A percentile compares a stretch with the other conserved stretches of the same genome.
Conservation (phyloP, 2,113 vertebrate genomes). For the Ibidorhyncha struthersii region DNA sequence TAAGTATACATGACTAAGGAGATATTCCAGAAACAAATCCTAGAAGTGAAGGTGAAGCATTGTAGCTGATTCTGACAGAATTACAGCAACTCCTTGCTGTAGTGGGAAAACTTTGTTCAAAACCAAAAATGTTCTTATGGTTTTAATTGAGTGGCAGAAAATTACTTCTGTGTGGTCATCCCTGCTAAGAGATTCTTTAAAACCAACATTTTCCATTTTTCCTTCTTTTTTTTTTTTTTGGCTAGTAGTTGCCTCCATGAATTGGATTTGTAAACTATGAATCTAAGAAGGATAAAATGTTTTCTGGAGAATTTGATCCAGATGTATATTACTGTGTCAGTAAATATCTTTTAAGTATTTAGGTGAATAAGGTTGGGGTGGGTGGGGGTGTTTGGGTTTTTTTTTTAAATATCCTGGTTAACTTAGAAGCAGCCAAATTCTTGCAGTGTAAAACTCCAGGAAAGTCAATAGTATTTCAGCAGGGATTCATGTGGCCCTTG, state of each 20-base stretch:
- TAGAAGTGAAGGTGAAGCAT: background rate
- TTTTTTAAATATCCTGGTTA: background rate
- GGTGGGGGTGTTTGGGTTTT: background rate
- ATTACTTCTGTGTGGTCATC: slow-evolving; percentile 22
- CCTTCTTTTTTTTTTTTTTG: slow-evolving; percentile 7
- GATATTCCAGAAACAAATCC: background rate
- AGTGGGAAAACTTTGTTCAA: slow-evolving; percentile 5
- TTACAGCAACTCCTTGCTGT: background rate
- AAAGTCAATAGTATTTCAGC: slow-evolving; percentile 19
- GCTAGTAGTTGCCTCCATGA: slow-evolving; percentile 6
- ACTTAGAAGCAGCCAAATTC: background rate
- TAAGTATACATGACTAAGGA: background rate
- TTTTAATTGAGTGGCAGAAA: slow-evolving; percentile 52
- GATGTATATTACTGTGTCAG: slow-evolving; percentile 1
- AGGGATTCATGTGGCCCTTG: slow-evolving; percentile 33
- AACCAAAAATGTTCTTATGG: slow-evolving; percentile 7
- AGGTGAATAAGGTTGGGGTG: background rate
- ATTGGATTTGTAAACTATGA: slow-evolving; percentile 21
- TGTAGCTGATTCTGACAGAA: background rate
- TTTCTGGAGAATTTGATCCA: slow-evolving; percentile 42
- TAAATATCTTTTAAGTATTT: background rate
- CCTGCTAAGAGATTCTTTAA: slow-evolving; percentile 26
- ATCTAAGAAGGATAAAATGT: slow-evolving; percentile 11
- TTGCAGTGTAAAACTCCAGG: slow-evolving; percentile 3
- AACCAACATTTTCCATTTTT: slow-evolving; percentile 45